Conservation (phyloP, 1,140 invertebrate genomes). For the Lepidurus couesii region DNA sequence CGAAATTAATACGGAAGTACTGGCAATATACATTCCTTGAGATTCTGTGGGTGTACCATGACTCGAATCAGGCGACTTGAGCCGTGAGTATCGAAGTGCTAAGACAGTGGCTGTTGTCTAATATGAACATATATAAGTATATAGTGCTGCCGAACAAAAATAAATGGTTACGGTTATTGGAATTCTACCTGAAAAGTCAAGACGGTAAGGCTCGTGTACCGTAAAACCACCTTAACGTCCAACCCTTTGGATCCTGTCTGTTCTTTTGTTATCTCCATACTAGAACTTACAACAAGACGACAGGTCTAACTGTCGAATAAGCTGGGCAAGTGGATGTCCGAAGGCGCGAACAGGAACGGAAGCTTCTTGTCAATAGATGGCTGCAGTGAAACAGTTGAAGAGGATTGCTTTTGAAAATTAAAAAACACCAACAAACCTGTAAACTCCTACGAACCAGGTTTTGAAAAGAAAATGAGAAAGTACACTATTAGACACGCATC, state of each 20-base stretch:
- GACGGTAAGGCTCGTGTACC: conserved; percentile 27
- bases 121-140: background rate
- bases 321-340: background rate
- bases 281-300: no score
- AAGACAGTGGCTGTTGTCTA: conserved; percentile 32
- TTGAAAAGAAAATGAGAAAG: no score
- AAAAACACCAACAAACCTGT: no score
- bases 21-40: conserved; percentile 32
- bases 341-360: background rate
- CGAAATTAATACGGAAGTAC: conserved; percentile 29
- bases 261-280: background rate
- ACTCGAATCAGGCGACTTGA: background rate
- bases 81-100: conserved; percentile 30
- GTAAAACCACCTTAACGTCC: background rate
- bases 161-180: no score
- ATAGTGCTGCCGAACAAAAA: no score
- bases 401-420: no score
- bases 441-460: no score
- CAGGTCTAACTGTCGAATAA: no score
- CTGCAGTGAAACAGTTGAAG: no score
- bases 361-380: no score
- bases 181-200: conserved; percentile 28
- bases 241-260: background rate
- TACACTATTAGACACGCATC: no score
- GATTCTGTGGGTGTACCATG: background rate